Evolutionary conservation across 35 echinoderm and acorn worm genomes (phyloP).

Genomic region (Holothuria glaberrima): DNA sequence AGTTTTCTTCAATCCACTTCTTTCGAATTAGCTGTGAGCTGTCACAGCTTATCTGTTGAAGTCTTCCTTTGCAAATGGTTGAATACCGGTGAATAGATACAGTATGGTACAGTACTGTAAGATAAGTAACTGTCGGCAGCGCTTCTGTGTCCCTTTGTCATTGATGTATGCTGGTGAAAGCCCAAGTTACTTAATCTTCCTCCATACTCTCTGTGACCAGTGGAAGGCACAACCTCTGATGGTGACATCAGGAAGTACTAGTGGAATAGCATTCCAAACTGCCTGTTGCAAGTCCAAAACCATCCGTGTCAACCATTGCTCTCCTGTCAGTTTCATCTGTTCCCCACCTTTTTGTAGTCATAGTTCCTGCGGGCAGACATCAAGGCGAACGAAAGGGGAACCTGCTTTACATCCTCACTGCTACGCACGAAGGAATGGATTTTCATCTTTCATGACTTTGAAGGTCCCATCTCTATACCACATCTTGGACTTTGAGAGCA

Average conservation of each 20-base stretch:
- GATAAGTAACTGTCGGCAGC: constrained; percentile 14
- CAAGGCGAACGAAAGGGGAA: constrained; percentile 59
- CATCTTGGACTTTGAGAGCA: constrained; percentile 45
- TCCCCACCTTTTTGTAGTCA: constrained; percentile 57
- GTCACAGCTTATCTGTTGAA: background rate
- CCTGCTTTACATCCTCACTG: constrained; percentile 43
- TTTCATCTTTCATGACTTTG: constrained; percentile 49
- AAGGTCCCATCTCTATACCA: constrained; percentile 78
- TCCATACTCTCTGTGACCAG: constrained; percentile 56
- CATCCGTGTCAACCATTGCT: background rate
- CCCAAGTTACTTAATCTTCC: constrained; percentile 57
- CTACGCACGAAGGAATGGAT: constrained; percentile 64
- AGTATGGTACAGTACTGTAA: constrained; percentile 51
- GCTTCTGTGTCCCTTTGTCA: constrained; percentile 32
- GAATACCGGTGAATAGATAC: constrained; percentile 49
- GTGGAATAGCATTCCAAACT: background rate
- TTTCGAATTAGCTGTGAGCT: background rate
- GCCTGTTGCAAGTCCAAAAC: constrained; percentile 32
- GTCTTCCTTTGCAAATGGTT: constrained; percentile 9
- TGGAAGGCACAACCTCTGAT: constrained; percentile 44
- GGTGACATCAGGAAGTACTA: constrained; percentile 14
- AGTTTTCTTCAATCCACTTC: constrained; percentile 10
- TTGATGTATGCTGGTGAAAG: constrained; percentile 39
- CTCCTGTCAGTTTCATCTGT: no score
- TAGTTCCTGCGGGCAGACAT: constrained; percentile 47